phyloP scores from a whole-genome alignment of 2,113 vertebrate species.

The Anhinga anhinga region DNA sequence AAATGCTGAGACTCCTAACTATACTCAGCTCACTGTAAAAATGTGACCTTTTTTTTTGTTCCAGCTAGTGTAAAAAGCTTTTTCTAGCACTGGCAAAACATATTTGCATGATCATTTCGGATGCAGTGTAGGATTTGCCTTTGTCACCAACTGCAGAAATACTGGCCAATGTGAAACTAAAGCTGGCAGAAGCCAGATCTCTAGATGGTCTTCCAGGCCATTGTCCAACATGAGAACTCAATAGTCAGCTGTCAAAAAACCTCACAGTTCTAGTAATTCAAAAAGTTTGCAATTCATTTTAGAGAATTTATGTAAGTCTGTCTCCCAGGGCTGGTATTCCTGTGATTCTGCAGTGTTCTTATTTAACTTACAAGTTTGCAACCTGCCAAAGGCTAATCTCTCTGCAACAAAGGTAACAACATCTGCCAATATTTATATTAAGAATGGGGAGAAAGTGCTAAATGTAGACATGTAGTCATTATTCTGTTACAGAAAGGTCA shows the following conservation, averaged over 20 bases:
- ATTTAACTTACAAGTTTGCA: not conserved
- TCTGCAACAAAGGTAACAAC: not conserved
- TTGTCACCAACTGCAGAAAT: not conserved
- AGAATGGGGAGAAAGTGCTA: not conserved
- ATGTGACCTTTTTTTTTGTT: not conserved
- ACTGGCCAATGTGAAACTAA: not conserved
- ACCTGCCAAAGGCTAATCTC: not conserved
- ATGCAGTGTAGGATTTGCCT: not conserved
- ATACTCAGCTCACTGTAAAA: not conserved
- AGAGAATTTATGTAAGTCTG: conserved; percentile 4
- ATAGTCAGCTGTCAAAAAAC: not conserved
- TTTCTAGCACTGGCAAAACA: not conserved
- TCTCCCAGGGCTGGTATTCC: conserved; percentile 7
- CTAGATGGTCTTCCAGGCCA: not conserved
- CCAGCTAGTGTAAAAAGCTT: not conserved
- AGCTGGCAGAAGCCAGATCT: not conserved
- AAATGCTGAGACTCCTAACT: not conserved
- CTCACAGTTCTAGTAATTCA: not conserved
- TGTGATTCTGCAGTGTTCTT: not conserved
- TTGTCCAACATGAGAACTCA: not conserved
- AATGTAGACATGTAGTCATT: not conserved
- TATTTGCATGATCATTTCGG: not conserved
- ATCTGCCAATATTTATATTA: not conserved
- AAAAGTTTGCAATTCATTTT: conserved; percentile 2
- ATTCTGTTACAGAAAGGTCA: not conserved